A percentile compares a stretch with the other conserved stretches of the same genome.
Evolutionary conservation across 2,797 vertebrate genomes (phyloP).

Genomic region (Leptoclinus maculatus): DNA sequence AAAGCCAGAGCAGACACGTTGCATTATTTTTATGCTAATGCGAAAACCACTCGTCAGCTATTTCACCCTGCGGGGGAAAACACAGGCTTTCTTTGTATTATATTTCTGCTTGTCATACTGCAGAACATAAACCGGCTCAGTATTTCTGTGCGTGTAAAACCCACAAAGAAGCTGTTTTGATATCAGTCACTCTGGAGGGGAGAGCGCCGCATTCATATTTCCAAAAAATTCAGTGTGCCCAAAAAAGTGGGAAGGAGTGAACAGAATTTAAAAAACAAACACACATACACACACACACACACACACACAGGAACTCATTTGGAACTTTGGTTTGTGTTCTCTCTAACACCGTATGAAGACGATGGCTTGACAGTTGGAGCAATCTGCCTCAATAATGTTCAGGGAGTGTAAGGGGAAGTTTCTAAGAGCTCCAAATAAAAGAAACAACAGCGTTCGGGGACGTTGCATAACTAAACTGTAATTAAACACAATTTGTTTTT

Average conservation of each 20-base stretch:
- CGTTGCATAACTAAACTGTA: not conserved
- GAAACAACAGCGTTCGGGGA: not conserved
- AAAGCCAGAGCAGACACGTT: slow-evolving; percentile 66
- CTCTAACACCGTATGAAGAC: slow-evolving; percentile 15
- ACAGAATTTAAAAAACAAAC: not conserved
- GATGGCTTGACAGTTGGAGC: slow-evolving; percentile 49
- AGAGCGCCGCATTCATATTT: slow-evolving; percentile 52
- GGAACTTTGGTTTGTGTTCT: slow-evolving; percentile 39
- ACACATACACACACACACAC: not conserved
- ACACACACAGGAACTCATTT: slow-evolving; percentile 28
- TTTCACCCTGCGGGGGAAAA: slow-evolving; percentile 67
- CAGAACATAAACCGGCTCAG: slow-evolving; percentile 65
- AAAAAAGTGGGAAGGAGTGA: not conserved
- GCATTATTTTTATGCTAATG: slow-evolving; percentile 83
- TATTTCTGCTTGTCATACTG: slow-evolving; percentile 71
- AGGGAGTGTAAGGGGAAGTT: slow-evolving; percentile 11
- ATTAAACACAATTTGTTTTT: not conserved
- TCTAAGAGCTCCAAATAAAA: not conserved
- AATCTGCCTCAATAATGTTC: slow-evolving; percentile 45
- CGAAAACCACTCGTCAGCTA: slow-evolving; percentile 58
- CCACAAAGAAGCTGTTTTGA: slow-evolving; percentile 75
- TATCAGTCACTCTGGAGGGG: slow-evolving; percentile 66
- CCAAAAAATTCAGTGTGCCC: slow-evolving; percentile 44
- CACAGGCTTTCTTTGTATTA: slow-evolving; percentile 70
- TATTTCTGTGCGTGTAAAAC: slow-evolving; percentile 54